Conservation (phyloP, 1,140 invertebrate genomes). For the Mylabris phalerata region DNA sequence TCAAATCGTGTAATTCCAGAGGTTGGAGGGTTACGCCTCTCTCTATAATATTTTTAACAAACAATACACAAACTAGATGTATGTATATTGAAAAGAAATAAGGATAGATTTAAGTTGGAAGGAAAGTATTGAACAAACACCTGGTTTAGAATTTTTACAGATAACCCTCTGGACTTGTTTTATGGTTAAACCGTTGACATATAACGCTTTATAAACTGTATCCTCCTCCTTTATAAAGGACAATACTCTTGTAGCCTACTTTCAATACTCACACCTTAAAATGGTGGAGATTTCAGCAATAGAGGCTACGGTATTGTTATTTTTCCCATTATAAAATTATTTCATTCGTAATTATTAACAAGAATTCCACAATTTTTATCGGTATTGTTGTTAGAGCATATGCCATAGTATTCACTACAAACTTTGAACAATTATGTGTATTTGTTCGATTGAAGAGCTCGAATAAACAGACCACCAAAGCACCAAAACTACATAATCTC, state of each 20-base stretch:
- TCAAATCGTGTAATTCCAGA: slow-evolving; percentile 38
- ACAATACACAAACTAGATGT: not conserved
- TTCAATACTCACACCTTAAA: slow-evolving; percentile 21
- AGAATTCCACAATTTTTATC: no score
- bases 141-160: slow-evolving; percentile 20
- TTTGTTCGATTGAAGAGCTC: slow-evolving; percentile 7
- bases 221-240: slow-evolving; percentile 19
- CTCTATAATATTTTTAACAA: slow-evolving; percentile 9
- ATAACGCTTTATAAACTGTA: slow-evolving; percentile 22
- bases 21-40: slow-evolving; percentile 34
- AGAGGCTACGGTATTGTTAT: no score
- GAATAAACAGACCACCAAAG: slow-evolving; percentile 11
- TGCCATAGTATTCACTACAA: slow-evolving; percentile 10
- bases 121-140: slow-evolving; percentile 22
- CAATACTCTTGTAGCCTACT: slow-evolving; percentile 5
- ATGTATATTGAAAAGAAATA: slow-evolving; percentile 21
- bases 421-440: slow-evolving; percentile 8
- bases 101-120: no score
- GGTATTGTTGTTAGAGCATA: slow-evolving; percentile 1
- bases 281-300: slow-evolving; percentile 8
- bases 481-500: slow-evolving; percentile 8
- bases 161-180: not conserved
- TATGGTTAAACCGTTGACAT: slow-evolving; percentile 20
- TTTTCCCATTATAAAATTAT: no score
- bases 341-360: no score